Percentiles rank a stretch among this genome's conserved stretches.
phyloP scores from a whole-genome alignment of 2,797 vertebrate species.

The Crotalus adamanteus region DNA sequence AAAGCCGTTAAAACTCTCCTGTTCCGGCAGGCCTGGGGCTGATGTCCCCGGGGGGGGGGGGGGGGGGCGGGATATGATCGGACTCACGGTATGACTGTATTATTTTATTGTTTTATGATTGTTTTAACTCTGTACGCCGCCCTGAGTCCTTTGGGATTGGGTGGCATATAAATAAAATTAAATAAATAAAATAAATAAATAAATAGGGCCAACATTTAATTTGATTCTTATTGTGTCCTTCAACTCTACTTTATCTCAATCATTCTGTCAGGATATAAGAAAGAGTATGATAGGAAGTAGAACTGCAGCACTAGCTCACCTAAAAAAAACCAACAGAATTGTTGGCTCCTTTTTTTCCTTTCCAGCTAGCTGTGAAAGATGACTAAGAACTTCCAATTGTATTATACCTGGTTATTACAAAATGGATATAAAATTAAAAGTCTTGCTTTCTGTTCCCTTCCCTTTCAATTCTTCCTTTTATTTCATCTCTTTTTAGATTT shows the following conservation, averaged over 20 bases:
- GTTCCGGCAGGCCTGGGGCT: too few species aligned
- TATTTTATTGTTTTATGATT: too few species aligned
- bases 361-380: not conserved
- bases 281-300: not conserved
- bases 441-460: not conserved
- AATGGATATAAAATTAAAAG: not conserved
- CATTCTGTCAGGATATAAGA: not conserved
- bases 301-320: not conserved
- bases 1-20: too few species aligned
- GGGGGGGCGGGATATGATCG: too few species aligned
- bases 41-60: too few species aligned
- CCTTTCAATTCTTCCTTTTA: not conserved
- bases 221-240: not conserved
- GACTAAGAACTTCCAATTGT: not conserved
- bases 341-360: not conserved
- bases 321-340: not conserved
- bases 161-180: too few species aligned
- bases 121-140: too few species aligned
- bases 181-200: too few species aligned
- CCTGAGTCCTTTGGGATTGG: too few species aligned
- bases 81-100: too few species aligned
- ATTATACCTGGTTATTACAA: not conserved
- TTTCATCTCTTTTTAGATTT: not conserved
- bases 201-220: not conserved
- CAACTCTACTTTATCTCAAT: not conserved